Base-by-base conservation (phyloP, 2,888 invertebrate genomes). In the Silvanus unidentatus region DNA sequence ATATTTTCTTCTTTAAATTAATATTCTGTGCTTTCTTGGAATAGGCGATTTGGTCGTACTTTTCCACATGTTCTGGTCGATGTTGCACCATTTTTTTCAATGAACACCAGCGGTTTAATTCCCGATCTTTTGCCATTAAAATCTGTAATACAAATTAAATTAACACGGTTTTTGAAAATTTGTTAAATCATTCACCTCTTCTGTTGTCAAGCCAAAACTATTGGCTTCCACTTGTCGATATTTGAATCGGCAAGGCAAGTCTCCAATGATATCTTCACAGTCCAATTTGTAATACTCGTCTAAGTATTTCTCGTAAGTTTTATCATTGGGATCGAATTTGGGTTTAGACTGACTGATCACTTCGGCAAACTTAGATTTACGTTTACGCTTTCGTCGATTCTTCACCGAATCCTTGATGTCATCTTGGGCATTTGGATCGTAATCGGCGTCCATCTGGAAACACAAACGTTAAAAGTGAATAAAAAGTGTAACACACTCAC, bases 251-350 rank as follows among this genome's bases (percentile, higher is more conserved):
- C 94, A 95, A 0, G 93, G 93, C 56, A 88, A 70, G 64, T 96
- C 94, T 0, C 85, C 96, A 39, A 98, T 86, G 40, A 97, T 81
- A 70, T 99, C 98, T 66, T 98, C 98, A 68, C 89, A 98, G 70
- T 97, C 93, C 65, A 97, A 75, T 60, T 87, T 83, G 66, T 97
- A 97, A 69, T 96, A 97, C 69, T 97, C 95, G 60, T 97, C 92
- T 66, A 95, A 82, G 65, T 95, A 95, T 58, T 94, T 79, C 27
- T 85, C 81, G 69, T 91, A 95, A 0, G 84, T 84, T 61, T 76
- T 76, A 49, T 86, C 80, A 46, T 82, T 76, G 0, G 95, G 91
- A 69, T 96, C 80, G 71, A 88, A 96, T 42, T 80, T 77, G 0
- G 96, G 96, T 65, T 95, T 95, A 42, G 86, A 79, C 28, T 78